These are phyloP conservation scores for Dasyprocta punctata DNA, from an alignment of 2,113 vertebrate species.

Conservation along the genomic window DNA sequence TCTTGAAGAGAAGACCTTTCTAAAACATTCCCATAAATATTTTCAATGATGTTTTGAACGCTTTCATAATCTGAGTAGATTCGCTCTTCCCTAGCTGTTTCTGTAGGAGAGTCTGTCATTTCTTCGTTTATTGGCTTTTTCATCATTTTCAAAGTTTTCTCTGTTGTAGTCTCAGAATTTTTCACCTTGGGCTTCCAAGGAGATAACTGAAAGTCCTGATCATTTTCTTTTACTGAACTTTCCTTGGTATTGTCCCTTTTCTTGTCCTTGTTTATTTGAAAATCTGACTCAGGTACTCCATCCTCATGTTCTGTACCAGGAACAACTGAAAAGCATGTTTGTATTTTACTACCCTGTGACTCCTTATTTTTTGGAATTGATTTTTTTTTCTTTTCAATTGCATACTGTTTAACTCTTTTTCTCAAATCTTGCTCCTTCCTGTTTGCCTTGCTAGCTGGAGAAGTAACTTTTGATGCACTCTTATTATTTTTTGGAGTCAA, in stretches of 20 bases:
- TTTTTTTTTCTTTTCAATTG: not conserved
- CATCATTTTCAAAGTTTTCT: not conserved
- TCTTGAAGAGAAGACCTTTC: not conserved
- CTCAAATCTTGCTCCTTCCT: not conserved
- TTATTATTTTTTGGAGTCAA: not conserved
- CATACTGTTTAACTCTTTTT: not conserved
- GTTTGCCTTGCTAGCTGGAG: not conserved
- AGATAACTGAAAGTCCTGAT: not conserved
- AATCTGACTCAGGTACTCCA: not conserved
- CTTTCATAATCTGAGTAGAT: not conserved
- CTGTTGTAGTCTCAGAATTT: not conserved
- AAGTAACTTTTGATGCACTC: not conserved
- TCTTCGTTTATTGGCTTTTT: not conserved
- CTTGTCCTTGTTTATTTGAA: slow-evolving; percentile 11
- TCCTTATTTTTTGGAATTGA: not conserved
- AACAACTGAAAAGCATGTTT: not conserved
- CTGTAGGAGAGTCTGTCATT: rapidly evolving
- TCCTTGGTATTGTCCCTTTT: not conserved
- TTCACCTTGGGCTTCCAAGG: not conserved
- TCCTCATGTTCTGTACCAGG: not conserved
- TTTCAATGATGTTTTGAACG: slow-evolving; percentile 71
- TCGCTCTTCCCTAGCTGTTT: not conserved
- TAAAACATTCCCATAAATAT: slow-evolving; percentile 71
- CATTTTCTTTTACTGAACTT: not conserved
- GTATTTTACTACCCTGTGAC: not conserved